Base-by-base conservation (phyloP, 2,888 invertebrate genomes). In the Agrypnus murinus region DNA sequence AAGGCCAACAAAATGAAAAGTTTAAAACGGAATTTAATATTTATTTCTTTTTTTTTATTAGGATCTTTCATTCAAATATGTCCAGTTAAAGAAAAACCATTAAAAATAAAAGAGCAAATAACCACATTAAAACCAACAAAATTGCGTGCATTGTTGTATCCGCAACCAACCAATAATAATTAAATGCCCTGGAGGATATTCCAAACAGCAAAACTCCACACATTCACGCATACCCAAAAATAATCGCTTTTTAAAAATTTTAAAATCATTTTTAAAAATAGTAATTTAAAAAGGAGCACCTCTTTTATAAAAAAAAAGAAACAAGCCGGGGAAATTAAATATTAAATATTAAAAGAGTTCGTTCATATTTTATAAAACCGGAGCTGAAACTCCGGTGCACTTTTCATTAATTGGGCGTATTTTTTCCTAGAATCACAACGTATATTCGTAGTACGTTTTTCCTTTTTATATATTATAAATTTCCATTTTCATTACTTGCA, bases 231-330 rank as follows among this genome's bases (percentile, higher is more conserved):
- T 9, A 43, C 43, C 0, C 43, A 14, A 14, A 43, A 43, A 15
- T 43, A 43, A 14, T 15, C 43, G 8, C 43, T 3, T 14, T 14
- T 43, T 43, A 43, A 43, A 43, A 43, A 43, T 43, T 43, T 15
- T 8, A 15, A 15, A 43, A 43, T 8, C 12, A 14, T 9, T 15
- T 43, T 43, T 15, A 15, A 43, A 43, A 38, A 15, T 43, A 4
- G 43, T 14, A 43, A 14, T 43, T 43, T 43, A 12, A 43, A 25
- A 25, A 25, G 25, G 5, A 25, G 5, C 25, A 25, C 5, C 2
- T 25, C 5, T 25, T 25, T 25, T 25, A 2, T n/a, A n/a, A n/a
- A n/a, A n/a, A n/a, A n/a, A n/a, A n/a, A n/a, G n/a, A n/a, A 43
- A 43, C 43, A 40, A n/a, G 4, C n/a, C 1, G 12, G 5, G 12